phyloP scores from a whole-genome alignment of 1,140 invertebrate genomes.

The Drosophila saltans region DNA sequence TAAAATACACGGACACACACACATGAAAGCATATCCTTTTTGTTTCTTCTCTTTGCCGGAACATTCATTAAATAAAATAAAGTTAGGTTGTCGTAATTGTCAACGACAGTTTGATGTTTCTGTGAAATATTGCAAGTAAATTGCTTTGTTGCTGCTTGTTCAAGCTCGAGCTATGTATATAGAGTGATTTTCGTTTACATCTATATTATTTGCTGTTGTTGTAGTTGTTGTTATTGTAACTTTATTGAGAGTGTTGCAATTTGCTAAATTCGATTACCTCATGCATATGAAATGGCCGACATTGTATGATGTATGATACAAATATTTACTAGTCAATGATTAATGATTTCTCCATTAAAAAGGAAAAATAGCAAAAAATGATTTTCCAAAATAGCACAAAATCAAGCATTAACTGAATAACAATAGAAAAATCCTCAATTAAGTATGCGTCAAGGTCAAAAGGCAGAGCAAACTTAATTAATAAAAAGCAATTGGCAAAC shows the following conservation, averaged over 20 bases:
- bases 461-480: slow-evolving; percentile 76
- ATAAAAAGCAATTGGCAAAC: slow-evolving; percentile 71
- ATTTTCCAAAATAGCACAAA: slow-evolving; percentile 31
- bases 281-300: slow-evolving; percentile 65
- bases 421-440: slow-evolving; percentile 30
- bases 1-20: slow-evolving; percentile 23
- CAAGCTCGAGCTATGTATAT: slow-evolving; percentile 10
- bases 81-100: slow-evolving; percentile 75
- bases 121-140: slow-evolving; percentile 78
- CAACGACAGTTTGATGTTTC: slow-evolving; percentile 79
- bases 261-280: slow-evolving; percentile 71
- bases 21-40: slow-evolving; percentile 25
- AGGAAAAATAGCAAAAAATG: slow-evolving; percentile 32
- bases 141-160: slow-evolving; percentile 54
- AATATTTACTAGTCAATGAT: slow-evolving; percentile 29
- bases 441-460: slow-evolving; percentile 73
- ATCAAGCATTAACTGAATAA: background rate
- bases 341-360: slow-evolving; percentile 36
- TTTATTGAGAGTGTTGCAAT: slow-evolving; percentile 76
- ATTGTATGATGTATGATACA: slow-evolving; percentile 59
- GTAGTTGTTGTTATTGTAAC: slow-evolving; percentile 34
- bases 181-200: slow-evolving; percentile 60
- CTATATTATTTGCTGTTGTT: slow-evolving; percentile 59
- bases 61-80: slow-evolving; percentile 80
- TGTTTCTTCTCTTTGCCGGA: slow-evolving; percentile 41